Conservation (phyloP, 2,888 invertebrate genomes). For the Temnothorax unifasciatus region DNA sequence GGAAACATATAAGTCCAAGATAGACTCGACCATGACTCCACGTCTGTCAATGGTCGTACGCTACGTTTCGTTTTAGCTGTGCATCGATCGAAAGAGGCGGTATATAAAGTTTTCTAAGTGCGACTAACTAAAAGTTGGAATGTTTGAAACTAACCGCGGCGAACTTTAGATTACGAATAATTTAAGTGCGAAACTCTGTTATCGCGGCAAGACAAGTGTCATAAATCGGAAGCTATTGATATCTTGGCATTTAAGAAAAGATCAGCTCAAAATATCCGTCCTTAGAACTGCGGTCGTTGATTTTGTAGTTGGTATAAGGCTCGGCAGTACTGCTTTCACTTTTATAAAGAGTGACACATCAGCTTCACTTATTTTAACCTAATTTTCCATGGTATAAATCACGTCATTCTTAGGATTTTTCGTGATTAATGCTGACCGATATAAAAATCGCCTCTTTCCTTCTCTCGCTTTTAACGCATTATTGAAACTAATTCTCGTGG, state of each 20-base stretch:
- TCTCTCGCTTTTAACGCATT: constrained; percentile 5
- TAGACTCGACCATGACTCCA: constrained; percentile 35
- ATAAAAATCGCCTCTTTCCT: not conserved
- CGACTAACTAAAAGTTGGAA: constrained; percentile 12
- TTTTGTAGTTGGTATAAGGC: not conserved
- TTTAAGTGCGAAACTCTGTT: not conserved
- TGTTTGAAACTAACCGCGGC: constrained; percentile 26
- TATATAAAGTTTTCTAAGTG: constrained; percentile 5
- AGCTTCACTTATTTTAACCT: not conserved
- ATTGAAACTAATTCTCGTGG: constrained; percentile 16
- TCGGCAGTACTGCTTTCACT: not conserved
- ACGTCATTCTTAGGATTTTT: not conserved
- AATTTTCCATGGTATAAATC: not conserved
- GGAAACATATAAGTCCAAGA: constrained; percentile 15
- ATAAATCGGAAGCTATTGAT: constrained; percentile 7
- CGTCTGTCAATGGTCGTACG: not conserved
- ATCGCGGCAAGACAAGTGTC: not conserved
- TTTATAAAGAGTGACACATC: not conserved
- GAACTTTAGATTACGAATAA: constrained; percentile 40
- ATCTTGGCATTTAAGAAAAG: constrained; percentile 9
- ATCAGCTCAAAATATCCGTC: not conserved
- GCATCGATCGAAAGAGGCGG: constrained; percentile 27
- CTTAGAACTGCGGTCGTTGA: not conserved
- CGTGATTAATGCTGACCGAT: not conserved
- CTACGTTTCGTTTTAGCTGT: constrained; percentile 9